Percentiles rank a stretch among this genome's conserved stretches.
phyloP scores from a whole-genome alignment of 2,797 vertebrate genomes.

The Dipus sagitta region DNA sequence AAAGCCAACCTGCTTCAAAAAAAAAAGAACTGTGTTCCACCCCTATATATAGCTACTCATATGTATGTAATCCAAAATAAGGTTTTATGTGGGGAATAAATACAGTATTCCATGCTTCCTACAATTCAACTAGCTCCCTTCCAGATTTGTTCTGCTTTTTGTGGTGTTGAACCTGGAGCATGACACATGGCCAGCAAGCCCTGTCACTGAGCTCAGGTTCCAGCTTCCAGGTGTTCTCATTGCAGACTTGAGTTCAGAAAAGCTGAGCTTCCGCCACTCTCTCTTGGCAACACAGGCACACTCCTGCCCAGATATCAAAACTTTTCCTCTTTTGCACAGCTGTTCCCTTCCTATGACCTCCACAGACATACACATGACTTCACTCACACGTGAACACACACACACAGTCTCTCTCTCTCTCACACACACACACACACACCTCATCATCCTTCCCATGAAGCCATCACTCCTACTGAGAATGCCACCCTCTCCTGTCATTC shows the following conservation, averaged over 20 bases:
- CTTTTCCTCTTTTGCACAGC: neutral
- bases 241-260: neutral
- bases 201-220: neutral
- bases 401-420: too few relatives aligned
- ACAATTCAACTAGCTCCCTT: slow-evolving; percentile 36
- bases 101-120: slow-evolving; percentile 15
- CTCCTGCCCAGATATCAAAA: neutral
- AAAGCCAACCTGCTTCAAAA: too few relatives aligned
- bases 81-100: slow-evolving; percentile 30
- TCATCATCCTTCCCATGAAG: neutral
- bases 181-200: neutral
- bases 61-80: slow-evolving; percentile 35
- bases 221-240: neutral
- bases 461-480: neutral
- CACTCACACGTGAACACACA: too few relatives aligned
- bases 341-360: neutral
- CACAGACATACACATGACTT: too few relatives aligned
- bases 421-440: too few relatives aligned
- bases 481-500: neutral
- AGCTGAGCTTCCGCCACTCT: neutral
- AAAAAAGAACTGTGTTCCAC: neutral
- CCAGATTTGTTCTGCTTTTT: neutral
- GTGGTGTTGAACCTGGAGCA: neutral
- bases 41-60: neutral
- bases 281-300: neutral